Evolutionary conservation across 2,113 vertebrate genomes (phyloP).

Genomic region (Microcebus griseorufus): DNA sequence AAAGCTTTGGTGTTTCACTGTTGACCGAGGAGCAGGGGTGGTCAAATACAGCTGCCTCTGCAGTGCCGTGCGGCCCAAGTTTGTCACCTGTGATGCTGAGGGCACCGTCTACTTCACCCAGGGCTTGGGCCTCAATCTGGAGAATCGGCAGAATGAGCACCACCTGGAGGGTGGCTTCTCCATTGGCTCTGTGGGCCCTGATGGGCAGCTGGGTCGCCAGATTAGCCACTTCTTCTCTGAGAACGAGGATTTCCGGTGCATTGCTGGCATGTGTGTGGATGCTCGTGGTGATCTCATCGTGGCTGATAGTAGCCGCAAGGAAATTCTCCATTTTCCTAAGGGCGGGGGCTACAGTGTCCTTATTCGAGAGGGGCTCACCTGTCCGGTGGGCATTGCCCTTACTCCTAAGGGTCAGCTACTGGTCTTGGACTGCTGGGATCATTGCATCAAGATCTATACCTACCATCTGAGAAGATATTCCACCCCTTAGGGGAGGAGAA

Average conservation of each 20-base stretch:
- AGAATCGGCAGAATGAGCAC: constrained; percentile 95
- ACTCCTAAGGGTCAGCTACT: constrained; percentile 97
- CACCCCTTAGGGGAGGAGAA: constrained; percentile 80
- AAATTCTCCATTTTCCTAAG: constrained; percentile 97
- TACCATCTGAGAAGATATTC: constrained; percentile 93
- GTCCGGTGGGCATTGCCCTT: constrained; percentile 94
- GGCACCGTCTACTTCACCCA: constrained; percentile 98
- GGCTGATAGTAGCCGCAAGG: constrained; percentile 95
- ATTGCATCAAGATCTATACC: constrained; percentile 97
- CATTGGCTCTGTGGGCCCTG: constrained; percentile 93
- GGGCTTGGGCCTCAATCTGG: constrained; percentile 95
- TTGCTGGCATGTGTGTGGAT: constrained; percentile 99
- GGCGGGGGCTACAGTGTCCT: constrained; percentile 95
- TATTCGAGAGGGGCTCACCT: constrained; percentile 95
- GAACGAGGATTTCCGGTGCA: constrained; percentile 97
- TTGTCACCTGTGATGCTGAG: constrained; percentile 94
- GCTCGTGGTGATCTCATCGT: constrained; percentile 95
- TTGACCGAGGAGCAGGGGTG: constrained; percentile 93
- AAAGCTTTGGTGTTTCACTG: constrained; percentile 96
- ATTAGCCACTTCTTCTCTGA: constrained; percentile 98
- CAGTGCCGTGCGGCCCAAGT: constrained; percentile 96
- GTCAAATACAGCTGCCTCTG: constrained; percentile 96
- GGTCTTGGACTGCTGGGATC: constrained; percentile 98
- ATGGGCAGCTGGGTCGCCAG: constrained; percentile 96
- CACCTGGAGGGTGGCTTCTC: constrained; percentile 97